phyloP scores from a whole-genome alignment of 2,113 vertebrate species.

The Passerina amoena region DNA sequence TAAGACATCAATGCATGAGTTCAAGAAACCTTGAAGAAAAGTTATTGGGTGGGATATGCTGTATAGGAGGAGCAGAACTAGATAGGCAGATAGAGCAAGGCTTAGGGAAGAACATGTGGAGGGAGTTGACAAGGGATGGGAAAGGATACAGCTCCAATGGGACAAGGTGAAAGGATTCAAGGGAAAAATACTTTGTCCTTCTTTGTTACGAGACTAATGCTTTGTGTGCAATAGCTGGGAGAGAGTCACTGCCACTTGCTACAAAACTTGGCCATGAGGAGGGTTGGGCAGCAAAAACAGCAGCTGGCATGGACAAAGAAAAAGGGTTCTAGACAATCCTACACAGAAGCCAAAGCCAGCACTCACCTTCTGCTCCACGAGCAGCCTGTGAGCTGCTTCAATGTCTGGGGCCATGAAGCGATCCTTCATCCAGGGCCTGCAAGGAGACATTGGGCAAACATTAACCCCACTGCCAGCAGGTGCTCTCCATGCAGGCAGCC shows the following conservation, averaged over 20 bases:
- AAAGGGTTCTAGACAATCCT: background rate
- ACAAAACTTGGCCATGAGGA: background rate
- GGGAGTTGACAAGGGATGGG: background rate
- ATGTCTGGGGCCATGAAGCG: slow-evolving; percentile 98
- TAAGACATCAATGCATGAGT: accelerated
- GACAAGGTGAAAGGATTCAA: background rate
- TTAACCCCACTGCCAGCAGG: background rate
- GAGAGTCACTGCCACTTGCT: background rate
- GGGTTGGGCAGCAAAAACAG: background rate
- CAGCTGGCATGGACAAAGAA: background rate
- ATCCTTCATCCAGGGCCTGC: slow-evolving; percentile 97
- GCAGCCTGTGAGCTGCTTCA: slow-evolving; percentile 87
- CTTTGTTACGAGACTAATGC: background rate
- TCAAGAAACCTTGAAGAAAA: background rate
- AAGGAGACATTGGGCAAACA: slow-evolving; percentile 32
- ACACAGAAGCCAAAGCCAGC: background rate
- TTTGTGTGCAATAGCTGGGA: background rate
- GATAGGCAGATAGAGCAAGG: background rate
- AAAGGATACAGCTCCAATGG: background rate
- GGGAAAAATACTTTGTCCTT: background rate
- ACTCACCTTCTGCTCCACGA: slow-evolving; percentile 90
- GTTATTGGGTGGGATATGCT: background rate
- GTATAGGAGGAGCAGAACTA: background rate
- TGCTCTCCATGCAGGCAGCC: background rate
- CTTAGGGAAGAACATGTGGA: background rate